Conservation (phyloP, 2,113 vertebrate genomes). For the Prinia subflava region DNA sequence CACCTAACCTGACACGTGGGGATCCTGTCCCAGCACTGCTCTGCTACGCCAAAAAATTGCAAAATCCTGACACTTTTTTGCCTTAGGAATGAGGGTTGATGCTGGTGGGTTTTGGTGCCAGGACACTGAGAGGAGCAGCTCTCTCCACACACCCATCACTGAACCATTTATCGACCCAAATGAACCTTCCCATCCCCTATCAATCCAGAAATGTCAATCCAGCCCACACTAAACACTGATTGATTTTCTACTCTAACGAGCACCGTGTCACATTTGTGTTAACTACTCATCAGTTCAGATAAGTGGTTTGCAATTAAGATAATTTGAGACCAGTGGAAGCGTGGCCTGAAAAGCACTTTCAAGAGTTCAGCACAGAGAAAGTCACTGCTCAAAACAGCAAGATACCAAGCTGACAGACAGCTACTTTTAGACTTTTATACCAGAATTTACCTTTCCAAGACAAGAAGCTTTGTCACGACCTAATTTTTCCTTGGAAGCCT, state of each 20-base stretch:
- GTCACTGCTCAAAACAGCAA: not conserved
- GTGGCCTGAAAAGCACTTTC: not conserved
- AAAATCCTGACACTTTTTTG: not conserved
- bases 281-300: not conserved
- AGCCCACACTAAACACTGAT: not conserved
- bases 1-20: not conserved
- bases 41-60: not conserved
- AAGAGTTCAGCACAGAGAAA: not conserved
- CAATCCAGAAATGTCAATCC: not conserved
- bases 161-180: not conserved
- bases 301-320: slow-evolving; percentile 46
- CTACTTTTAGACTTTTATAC: not conserved
- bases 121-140: not conserved
- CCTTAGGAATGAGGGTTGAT: not conserved
- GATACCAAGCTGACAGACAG: not conserved
- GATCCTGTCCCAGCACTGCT: not conserved
- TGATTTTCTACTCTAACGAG: not conserved
- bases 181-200: not conserved
- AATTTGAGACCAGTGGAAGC: not conserved
- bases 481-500: not conserved
- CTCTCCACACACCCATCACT: not conserved
- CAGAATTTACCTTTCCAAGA: not conserved
- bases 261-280: not conserved
- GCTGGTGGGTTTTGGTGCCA: not conserved
- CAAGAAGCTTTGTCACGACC: not conserved